Evolutionary conservation across 1,140 invertebrate species (phyloP).

Genomic region (Goniozus legneri): DNA sequence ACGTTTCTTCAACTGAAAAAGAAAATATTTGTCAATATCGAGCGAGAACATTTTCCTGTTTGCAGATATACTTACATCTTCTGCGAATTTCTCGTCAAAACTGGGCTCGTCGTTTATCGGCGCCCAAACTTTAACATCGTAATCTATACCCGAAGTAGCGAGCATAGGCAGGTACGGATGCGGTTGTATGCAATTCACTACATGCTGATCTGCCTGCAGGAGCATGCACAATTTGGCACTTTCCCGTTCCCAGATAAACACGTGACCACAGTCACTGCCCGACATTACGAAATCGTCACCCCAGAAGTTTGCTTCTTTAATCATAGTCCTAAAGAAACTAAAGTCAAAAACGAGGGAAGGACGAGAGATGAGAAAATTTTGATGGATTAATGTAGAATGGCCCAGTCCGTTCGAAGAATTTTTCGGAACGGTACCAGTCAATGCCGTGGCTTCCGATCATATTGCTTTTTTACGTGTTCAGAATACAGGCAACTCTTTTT

Average conservation of each 20-base stretch:
- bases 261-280: constrained; percentile 82
- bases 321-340: constrained; percentile 72
- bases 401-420: constrained; percentile 52
- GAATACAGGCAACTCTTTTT: too few relatives aligned
- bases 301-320: constrained; percentile 89
- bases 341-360: constrained; percentile 48
- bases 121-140: constrained; percentile 85
- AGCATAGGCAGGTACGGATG: constrained; percentile 79
- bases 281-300: constrained; percentile 79
- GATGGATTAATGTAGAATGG: constrained; percentile 41
- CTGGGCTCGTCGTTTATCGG: constrained; percentile 60
- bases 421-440: constrained; percentile 28
- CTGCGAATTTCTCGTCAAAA: constrained; percentile 68
- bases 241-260: constrained; percentile 67
- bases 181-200: constrained; percentile 84
- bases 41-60: background rate
- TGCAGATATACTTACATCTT: constrained; percentile 59
- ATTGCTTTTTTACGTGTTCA: too few relatives aligned
- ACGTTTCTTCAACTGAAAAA: constrained; percentile 70
- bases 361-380: constrained; percentile 43
- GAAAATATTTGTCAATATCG: background rate
- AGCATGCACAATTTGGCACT: constrained; percentile 72
- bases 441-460: constrained; percentile 24
- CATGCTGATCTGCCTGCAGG: constrained; percentile 79
- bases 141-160: constrained; percentile 86